A percentile compares a stretch with the other conserved stretches of the same genome.
These are phyloP conservation scores for Pocillopora meandrina DNA, from an alignment of 92 coral and sea anemone genomes.

Conservation along the genomic window DNA sequence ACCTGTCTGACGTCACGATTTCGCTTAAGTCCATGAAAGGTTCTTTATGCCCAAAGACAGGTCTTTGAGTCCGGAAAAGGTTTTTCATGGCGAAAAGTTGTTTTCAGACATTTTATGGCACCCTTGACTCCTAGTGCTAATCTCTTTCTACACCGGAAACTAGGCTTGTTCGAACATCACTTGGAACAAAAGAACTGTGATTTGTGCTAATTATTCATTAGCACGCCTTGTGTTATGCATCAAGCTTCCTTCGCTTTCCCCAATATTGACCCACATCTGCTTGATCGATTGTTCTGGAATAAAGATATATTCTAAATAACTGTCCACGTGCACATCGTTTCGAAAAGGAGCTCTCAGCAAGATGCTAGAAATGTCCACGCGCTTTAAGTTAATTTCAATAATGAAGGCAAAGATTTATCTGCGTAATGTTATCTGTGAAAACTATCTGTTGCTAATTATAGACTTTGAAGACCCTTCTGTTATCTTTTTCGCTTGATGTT, in stretches of 20 bases:
- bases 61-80: slow-evolving; percentile 30
- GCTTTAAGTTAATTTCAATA: not conserved
- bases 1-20: slow-evolving; percentile 32
- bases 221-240: slow-evolving; percentile 49
- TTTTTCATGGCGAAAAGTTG: slow-evolving; percentile 48
- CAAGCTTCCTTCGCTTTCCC: slow-evolving; percentile 22
- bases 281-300: not conserved
- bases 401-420: slow-evolving; percentile 15
- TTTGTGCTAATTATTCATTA: slow-evolving; percentile 85
- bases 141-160: slow-evolving; percentile 93
- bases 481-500: slow-evolving; percentile 23
- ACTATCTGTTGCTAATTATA: slow-evolving; percentile 34
- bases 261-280: slow-evolving; percentile 34
- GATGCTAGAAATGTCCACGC: slow-evolving; percentile 19
- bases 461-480: slow-evolving; percentile 29
- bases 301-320: not conserved
- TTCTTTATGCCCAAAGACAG: slow-evolving; percentile 27
- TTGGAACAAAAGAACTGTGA: slow-evolving; percentile 84
- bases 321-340: not conserved
- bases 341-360: not conserved
- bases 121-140: slow-evolving; percentile 60
- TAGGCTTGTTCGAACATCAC: slow-evolving; percentile 93
- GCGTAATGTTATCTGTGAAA: slow-evolving; percentile 23
- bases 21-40: slow-evolving; percentile 19
- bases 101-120: slow-evolving; percentile 47